These are phyloP conservation scores for Eupelmus urozonus DNA, from an alignment of 2,888 invertebrate genomes.

Conservation along the genomic window DNA sequence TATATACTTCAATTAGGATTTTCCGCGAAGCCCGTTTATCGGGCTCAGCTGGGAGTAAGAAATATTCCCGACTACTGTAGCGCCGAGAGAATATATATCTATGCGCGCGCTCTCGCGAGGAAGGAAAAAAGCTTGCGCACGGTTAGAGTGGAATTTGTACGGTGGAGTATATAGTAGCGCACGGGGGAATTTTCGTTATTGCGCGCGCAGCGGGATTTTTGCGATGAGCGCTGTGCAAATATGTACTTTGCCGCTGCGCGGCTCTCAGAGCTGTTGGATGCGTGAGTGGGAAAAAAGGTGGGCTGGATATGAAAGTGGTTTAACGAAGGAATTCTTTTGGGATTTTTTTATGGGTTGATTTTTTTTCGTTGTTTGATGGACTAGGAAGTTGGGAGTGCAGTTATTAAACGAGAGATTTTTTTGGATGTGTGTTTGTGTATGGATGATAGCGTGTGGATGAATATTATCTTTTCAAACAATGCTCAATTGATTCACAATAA, in stretches of 20 bases:
- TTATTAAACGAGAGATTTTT: not conserved
- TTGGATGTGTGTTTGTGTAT: no score
- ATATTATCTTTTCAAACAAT: conserved; percentile 19
- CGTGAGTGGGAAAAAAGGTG: no score
- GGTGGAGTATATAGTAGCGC: conserved; percentile 1
- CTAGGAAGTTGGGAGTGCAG: not conserved
- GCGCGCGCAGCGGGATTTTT: not conserved
- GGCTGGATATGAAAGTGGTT: not conserved
- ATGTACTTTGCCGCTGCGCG: conserved; percentile 7
- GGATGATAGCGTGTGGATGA: no score
- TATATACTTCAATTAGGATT: conserved; percentile 38
- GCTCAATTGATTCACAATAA: conserved; percentile 44
- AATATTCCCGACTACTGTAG: no score
- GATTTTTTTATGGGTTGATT: no score
- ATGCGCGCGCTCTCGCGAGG: no score
- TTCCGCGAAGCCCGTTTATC: conserved; percentile 28
- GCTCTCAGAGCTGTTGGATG: no score
- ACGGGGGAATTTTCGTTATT: not conserved
- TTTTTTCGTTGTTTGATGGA: not conserved
- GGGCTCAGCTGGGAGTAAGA: no score
- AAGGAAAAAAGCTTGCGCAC: no score
- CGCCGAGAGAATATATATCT: no score
- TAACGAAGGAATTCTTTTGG: no score
- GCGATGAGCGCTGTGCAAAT: not conserved
- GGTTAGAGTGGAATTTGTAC: conserved; percentile 33